Base-by-base conservation (phyloP, 2,113 vertebrate genomes). In the Opisthocomus hoazin region DNA sequence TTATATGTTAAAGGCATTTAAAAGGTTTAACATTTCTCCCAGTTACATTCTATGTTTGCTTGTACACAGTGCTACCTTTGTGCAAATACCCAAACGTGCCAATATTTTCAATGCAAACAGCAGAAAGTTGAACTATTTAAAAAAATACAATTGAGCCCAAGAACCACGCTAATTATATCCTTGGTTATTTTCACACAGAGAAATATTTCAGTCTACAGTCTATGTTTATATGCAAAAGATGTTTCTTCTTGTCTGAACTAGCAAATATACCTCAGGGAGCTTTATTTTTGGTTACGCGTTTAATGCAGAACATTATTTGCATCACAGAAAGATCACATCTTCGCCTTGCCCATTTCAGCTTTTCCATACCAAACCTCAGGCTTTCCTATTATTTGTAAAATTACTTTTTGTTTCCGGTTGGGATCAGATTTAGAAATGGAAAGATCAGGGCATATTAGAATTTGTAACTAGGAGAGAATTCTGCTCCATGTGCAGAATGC, bases 161-260 rank as follows among this genome's bases (percentile, higher is more conserved):
- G 51, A 89, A 84, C 41, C 32, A 36, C 36, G 19, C 54, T 89
- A 96, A 93, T 96, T 96, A 93, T 81, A 85, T 92, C 76, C 58
- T 68, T 94, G 53, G 76, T 81, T 97, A 87, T 96, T 96, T 92
- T 90, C 58, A 79, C 65, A 74, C 29, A 90, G 61, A 94, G 50
- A 51, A 94, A 68, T 88, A 89, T 71, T 96, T 91, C 90, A 71
- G 36, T 94, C 79, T 34, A 10, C 29, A 13, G 68, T 71, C 43
- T 82, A 32, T 93, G 70, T 96, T 97, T 96, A 86, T 77, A 80
- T 91, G 90, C 90, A 96, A 92, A 95, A 93, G 90, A 96, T 93
- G 78, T 84, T 87, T 83, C 74, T 84, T 95, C 94, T 90, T 96
- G 87, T 97, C 94, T 96, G 94, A 82, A 95, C 76, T 58, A 93